phyloP scores from a whole-genome alignment of 2,113 vertebrate species.

The Natator depressus region DNA sequence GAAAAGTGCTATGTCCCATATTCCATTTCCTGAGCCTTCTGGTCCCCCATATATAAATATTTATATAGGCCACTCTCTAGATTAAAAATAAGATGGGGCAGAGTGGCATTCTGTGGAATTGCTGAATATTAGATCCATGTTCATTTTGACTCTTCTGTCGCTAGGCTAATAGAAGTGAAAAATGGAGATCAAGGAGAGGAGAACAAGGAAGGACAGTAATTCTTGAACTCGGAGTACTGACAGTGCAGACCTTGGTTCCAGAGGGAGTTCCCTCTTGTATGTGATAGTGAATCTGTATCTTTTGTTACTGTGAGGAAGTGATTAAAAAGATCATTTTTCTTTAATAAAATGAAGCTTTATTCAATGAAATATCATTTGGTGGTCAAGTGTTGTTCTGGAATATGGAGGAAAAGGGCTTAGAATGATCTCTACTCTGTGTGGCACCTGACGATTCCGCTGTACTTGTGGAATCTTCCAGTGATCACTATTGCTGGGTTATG shows the following conservation, averaged over 20 bases:
- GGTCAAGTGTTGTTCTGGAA: not conserved
- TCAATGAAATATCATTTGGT: not conserved
- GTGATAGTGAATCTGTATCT: too few species aligned
- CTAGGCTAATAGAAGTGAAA: not conserved
- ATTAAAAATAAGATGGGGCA: not conserved
- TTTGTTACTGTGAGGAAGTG: too few species aligned
- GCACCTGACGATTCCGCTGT: too few species aligned
- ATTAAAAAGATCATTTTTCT: too few species aligned
- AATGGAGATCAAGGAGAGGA: not conserved
- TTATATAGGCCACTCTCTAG: not conserved
- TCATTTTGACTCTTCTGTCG: not conserved
- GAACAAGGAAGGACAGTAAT: not conserved
- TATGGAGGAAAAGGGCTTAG: too few species aligned
- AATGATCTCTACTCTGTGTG: too few species aligned
- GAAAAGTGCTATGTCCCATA: too few species aligned
- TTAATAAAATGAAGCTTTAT: too few species aligned
- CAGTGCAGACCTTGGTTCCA: not conserved
- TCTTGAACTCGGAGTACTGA: not conserved
- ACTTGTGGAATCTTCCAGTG: too few species aligned
- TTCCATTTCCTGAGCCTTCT: accelerated
- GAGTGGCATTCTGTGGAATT: not conserved
- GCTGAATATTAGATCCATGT: not conserved
- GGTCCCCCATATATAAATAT: not conserved
- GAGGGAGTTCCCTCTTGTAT: too few species aligned
- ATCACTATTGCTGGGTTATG: too few species aligned